Percentiles rank a stretch among this genome's conserved stretches.
Conservation (phyloP, 2,797 vertebrate genomes). For the Pseudochirops cupreus region DNA sequence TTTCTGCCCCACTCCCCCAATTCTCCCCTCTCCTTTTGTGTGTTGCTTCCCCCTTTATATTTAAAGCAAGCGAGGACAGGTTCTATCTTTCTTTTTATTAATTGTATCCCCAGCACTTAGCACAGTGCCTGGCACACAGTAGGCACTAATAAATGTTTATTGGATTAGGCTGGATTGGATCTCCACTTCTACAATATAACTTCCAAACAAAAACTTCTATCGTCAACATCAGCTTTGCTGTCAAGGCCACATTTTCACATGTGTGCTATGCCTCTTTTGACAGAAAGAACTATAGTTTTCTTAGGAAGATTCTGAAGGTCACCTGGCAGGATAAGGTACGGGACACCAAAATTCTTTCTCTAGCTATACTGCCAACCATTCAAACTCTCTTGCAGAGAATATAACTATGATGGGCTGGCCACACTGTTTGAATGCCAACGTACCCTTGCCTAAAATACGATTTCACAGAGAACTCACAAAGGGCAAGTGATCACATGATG, state of each 20-base stretch:
- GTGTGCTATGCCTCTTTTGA: background rate
- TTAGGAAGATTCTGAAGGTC: background rate
- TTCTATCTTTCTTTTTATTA: background rate
- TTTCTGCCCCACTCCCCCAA: background rate
- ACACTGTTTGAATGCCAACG: too few species aligned
- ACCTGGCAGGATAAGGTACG: background rate
- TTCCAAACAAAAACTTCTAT: background rate
- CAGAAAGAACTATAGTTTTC: background rate
- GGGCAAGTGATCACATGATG: background rate
- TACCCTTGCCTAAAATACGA: background rate
- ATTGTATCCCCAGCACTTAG: background rate
- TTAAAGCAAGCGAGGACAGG: background rate
- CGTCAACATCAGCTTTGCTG: background rate
- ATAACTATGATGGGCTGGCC: background rate
- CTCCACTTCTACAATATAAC: background rate
- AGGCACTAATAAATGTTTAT: background rate
- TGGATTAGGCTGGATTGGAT: background rate
- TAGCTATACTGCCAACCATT: background rate
- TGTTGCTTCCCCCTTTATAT: background rate
- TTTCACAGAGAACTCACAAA: background rate
- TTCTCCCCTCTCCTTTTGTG: background rate
- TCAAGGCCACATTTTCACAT: background rate
- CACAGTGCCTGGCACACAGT: background rate
- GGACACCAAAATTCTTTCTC: background rate
- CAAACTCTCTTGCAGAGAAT: background rate